phyloP scores from a whole-genome alignment of 2,888 invertebrate species.

The Emesis furor region DNA sequence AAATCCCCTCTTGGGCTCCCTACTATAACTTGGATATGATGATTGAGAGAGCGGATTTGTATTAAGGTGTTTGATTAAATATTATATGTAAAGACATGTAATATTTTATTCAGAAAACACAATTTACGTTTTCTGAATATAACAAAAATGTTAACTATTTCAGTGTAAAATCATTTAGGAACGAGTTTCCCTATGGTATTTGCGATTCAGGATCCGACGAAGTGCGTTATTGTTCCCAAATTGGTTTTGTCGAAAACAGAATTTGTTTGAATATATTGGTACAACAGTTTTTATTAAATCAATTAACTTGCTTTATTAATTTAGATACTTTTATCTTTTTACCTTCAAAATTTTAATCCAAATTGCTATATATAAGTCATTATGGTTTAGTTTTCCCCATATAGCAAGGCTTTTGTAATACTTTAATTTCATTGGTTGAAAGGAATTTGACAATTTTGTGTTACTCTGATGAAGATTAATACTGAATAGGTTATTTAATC shows the following conservation, averaged over 20 bases:
- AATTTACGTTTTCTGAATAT: not conserved
- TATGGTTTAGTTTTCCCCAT: not conserved
- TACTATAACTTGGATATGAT: too few species aligned
- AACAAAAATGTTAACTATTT: constrained; percentile 30
- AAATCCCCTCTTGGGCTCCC: too few species aligned
- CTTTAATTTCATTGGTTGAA: not conserved
- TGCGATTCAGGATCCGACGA: constrained; percentile 45
- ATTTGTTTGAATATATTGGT: constrained; percentile 33
- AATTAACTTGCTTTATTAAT: not conserved
- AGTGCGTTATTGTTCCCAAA: constrained; percentile 53
- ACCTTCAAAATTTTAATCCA: not conserved
- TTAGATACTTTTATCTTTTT: not conserved
- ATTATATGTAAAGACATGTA: too few species aligned
- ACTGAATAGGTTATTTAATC: too few species aligned
- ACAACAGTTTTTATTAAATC: not conserved
- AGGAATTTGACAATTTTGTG: too few species aligned
- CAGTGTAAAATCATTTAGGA: constrained; percentile 49
- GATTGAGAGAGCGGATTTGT: too few species aligned
- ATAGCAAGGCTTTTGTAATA: not conserved
- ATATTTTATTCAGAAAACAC: too few species aligned
- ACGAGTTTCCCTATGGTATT: constrained; percentile 49
- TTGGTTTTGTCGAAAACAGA: constrained; percentile 50
- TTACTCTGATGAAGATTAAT: too few species aligned
- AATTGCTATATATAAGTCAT: not conserved
- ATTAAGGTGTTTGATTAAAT: too few species aligned